These are phyloP conservation scores for Dorcus hopei DNA, from an alignment of 2,888 invertebrate genomes.

Conservation along the genomic window DNA sequence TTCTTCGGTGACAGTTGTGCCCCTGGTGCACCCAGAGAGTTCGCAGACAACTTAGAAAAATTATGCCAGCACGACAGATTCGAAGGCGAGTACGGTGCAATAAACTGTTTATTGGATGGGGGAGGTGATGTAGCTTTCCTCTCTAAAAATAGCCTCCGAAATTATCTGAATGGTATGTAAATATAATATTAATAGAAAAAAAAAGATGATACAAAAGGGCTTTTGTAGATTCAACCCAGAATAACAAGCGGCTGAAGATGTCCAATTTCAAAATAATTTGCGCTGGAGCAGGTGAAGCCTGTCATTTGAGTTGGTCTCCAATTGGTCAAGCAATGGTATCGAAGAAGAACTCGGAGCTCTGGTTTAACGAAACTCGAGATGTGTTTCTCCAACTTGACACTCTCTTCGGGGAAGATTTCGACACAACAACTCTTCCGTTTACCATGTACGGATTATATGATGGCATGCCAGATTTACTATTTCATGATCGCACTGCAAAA, in stretches of 20 bases:
- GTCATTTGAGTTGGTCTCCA: conserved; percentile 66
- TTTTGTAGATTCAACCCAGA: conserved; percentile 6
- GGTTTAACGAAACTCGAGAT: conserved; percentile 66
- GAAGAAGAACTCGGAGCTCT: conserved; percentile 54
- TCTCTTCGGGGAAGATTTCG: conserved; percentile 63
- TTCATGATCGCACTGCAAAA: conserved; percentile 56
- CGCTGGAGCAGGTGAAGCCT: conserved; percentile 48
- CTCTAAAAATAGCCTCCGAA: conserved; percentile 33
- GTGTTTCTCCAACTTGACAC: conserved; percentile 67
- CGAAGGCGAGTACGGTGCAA: conserved; percentile 60
- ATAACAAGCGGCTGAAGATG: conserved; percentile 24
- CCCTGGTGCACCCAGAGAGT: conserved; percentile 47
- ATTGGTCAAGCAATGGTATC: conserved; percentile 66
- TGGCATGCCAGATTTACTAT: conserved; percentile 61
- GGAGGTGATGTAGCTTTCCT: conserved; percentile 78
- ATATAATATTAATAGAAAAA: background rate
- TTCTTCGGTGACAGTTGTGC: conserved; percentile 71
- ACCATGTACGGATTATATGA: conserved; percentile 70
- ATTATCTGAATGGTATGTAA: background rate
- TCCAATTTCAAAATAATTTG: conserved; percentile 58
- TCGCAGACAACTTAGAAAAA: conserved; percentile 33
- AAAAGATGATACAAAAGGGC: background rate
- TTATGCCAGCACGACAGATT: conserved; percentile 41
- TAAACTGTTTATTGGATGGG: conserved; percentile 64
- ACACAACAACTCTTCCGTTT: conserved; percentile 60